Evolutionary conservation across 2,113 vertebrate species (phyloP).

Genomic region (Corythoichthys haematopterus): DNA sequence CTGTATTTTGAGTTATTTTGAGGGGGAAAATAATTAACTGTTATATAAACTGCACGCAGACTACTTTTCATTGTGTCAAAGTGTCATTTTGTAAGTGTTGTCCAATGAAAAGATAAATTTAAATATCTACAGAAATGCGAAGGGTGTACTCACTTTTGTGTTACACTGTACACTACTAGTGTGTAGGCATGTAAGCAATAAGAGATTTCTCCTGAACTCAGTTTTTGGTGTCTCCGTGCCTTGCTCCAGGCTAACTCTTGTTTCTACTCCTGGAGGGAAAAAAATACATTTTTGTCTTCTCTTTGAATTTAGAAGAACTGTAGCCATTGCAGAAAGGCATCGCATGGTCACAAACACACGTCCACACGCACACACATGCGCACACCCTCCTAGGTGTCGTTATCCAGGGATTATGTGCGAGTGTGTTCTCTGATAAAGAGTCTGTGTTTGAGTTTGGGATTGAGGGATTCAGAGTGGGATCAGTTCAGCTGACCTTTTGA

Average conservation of each 20-base stretch:
- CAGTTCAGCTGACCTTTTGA: conserved; percentile 41
- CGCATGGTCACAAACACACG: background rate
- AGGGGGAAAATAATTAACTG: too few species aligned
- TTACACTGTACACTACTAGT: too few species aligned
- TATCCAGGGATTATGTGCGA: conserved; percentile 54
- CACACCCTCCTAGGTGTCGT: conserved; percentile 37
- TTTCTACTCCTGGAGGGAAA: background rate
- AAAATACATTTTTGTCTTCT: background rate
- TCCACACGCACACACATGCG: conserved; percentile 7
- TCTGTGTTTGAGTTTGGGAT: conserved; percentile 67
- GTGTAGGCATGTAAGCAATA: too few species aligned
- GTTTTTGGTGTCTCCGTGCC: background rate
- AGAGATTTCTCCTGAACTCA: too few species aligned
- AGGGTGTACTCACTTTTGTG: too few species aligned
- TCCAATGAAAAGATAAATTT: too few species aligned
- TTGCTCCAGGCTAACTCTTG: background rate
- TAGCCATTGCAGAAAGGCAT: background rate
- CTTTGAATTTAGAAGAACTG: background rate
- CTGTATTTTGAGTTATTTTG: too few species aligned
- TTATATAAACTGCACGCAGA: too few species aligned
- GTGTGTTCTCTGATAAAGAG: conserved; percentile 64
- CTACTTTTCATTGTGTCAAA: too few species aligned
- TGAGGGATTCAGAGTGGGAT: conserved; percentile 50
- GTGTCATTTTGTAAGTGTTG: too few species aligned
- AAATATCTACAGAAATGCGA: too few species aligned